Base-by-base conservation (phyloP, 2,113 vertebrate genomes). In the Thryonomys swinderianus region DNA sequence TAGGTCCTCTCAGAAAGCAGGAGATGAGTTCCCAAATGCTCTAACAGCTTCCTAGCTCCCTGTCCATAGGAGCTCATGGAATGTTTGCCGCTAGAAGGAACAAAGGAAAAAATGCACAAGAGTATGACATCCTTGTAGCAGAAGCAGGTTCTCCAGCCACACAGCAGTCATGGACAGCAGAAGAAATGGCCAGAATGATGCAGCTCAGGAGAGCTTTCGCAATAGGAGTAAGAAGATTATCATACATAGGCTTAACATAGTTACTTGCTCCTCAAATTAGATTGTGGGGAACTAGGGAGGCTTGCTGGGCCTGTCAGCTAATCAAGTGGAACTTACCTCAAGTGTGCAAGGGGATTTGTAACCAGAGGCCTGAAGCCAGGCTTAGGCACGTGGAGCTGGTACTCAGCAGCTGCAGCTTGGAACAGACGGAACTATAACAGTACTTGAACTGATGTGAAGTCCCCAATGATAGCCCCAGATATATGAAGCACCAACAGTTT, bases 231-330 rank as follows among this genome's bases (percentile, higher is more conserved):
- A 94, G 85, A 45, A 85, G 92, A 96, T 95, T 94, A 95, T 64
- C 74, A 79, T 71, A n/a, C 32, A 71, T 0, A 64, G 64, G 81
- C 69, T 95, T 94, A 96, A 79, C 61, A 85, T 25, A 94, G 69
- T 90, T 93, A 76, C 88, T 80, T 71, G 21, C 40, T 96, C 42
- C 93, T 96, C 92, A 96, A 88, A 95, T 95, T 83, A 96, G 88
- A 92, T 80, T 42, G 64, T 59, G 67, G 69, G 93, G 64, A 92
- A 81, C 27, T 27, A 76, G 76, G 88, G 12, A 79, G 21, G 32
- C 23, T 62, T 66, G 25, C 80, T 74, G 62, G 71, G 59, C 8
- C 62, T 74, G n/a, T 17, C 16, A 71, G 51, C 66, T 85, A 57
- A 85, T 69, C 25, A 92, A 34, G n/a, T 59, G 59, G 85, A 90